Evolutionary conservation across 2,888 invertebrate genomes (phyloP).

Genomic region (Acanthococcus lagerstroemiae): DNA sequence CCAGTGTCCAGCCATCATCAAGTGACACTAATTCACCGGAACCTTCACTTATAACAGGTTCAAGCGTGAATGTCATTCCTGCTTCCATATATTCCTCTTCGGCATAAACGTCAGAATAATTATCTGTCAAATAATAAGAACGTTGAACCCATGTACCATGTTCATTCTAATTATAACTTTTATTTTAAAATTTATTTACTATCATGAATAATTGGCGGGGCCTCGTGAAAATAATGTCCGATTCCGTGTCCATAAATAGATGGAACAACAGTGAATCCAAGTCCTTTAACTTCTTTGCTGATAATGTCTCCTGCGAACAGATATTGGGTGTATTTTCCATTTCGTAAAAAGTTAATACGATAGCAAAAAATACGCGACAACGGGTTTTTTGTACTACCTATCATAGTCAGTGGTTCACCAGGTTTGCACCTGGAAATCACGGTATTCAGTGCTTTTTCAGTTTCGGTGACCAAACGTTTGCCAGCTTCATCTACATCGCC

Average conservation of each 20-base stretch:
- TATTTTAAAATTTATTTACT: slow-evolving; percentile 46
- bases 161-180: neutral
- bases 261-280: slow-evolving; percentile 51
- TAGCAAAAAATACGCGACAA: too few species aligned
- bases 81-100: slow-evolving; percentile 43
- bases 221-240: slow-evolving; percentile 82
- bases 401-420: slow-evolving; percentile 43
- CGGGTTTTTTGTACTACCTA: slow-evolving; percentile 32
- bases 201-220: slow-evolving; percentile 79
- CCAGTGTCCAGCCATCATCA: slow-evolving; percentile 87
- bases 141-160: too few species aligned
- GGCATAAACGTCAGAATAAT: neutral
- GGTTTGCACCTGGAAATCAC: slow-evolving; percentile 50
- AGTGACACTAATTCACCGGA: slow-evolving; percentile 54
- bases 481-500: slow-evolving; percentile 71
- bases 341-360: too few species aligned
- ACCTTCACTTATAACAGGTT: slow-evolving; percentile 77
- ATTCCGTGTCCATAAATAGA: slow-evolving; percentile 87
- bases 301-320: too few species aligned
- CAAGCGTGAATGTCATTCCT: slow-evolving; percentile 80
- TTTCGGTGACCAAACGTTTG: slow-evolving; percentile 54
- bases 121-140: too few species aligned
- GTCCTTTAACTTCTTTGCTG: too few species aligned
- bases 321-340: too few species aligned
- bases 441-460: slow-evolving; percentile 58